Evolutionary conservation across 2,888 invertebrate genomes (phyloP).

Genomic region (Drosophila eohydei): DNA sequence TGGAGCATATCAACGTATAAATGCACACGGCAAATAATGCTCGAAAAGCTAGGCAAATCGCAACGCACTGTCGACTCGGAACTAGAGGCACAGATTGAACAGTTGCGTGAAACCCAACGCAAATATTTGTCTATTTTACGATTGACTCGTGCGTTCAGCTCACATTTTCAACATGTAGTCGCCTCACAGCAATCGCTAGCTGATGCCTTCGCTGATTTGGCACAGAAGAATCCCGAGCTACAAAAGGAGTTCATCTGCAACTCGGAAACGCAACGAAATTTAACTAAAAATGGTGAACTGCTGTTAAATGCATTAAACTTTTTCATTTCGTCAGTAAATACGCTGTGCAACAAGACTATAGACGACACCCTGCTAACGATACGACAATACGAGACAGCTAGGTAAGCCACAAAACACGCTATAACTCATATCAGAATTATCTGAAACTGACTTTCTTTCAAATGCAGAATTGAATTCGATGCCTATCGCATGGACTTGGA

Average conservation of each 20-base stretch:
- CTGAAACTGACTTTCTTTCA: not conserved
- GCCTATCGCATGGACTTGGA: slow-evolving; percentile 98
- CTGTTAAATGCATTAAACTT: slow-evolving; percentile 96
- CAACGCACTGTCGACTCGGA: slow-evolving; percentile 96
- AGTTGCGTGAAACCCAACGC: slow-evolving; percentile 96
- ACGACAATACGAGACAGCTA: slow-evolving; percentile 88
- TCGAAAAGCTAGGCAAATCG: slow-evolving; percentile 97
- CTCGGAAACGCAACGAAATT: slow-evolving; percentile 96
- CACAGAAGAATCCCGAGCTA: slow-evolving; percentile 97
- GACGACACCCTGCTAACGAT: slow-evolving; percentile 93
- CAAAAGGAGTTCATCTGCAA: slow-evolving; percentile 98
- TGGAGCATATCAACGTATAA: slow-evolving; percentile 99
- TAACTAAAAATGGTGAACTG: slow-evolving; percentile 97
- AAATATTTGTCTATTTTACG: slow-evolving; percentile 95
- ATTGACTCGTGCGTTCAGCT: slow-evolving; percentile 93
- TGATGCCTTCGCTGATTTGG: slow-evolving; percentile 97
- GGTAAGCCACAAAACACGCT: slow-evolving; percentile 80
- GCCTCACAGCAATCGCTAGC: slow-evolving; percentile 95
- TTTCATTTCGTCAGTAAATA: slow-evolving; percentile 97
- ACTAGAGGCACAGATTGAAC: slow-evolving; percentile 96
- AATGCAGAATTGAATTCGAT: slow-evolving; percentile 96
- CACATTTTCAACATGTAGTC: slow-evolving; percentile 95
- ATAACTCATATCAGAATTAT: not conserved
- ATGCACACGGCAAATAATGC: slow-evolving; percentile 98
- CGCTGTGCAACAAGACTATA: slow-evolving; percentile 98